Conservation (phyloP, 2,888 invertebrate genomes). For the Hemicrepidius hirtus region DNA sequence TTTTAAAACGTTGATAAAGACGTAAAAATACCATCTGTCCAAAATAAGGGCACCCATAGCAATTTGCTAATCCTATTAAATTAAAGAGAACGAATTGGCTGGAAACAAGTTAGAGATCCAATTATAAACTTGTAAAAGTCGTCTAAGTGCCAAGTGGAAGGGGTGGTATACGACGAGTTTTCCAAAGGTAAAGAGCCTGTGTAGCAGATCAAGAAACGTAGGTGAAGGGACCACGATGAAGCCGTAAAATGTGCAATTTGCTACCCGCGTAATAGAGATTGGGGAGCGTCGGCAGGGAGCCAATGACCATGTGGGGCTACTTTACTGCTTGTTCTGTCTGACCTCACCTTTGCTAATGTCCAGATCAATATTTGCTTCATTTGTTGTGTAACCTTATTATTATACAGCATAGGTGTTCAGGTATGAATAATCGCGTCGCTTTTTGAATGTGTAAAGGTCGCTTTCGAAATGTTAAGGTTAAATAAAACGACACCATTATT, state of each 20-base stretch:
- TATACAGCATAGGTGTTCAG: constrained; percentile 34
- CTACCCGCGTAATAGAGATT: constrained; percentile 65
- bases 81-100: constrained; percentile 26
- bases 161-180: constrained; percentile 33
- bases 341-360: constrained; percentile 48
- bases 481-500: neutral
- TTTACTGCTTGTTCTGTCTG: constrained; percentile 51
- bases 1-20: no score
- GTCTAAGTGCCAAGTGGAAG: constrained; percentile 31
- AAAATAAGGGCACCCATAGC: constrained; percentile 11
- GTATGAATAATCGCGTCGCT: constrained; percentile 1
- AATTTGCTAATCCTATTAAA: constrained; percentile 31
- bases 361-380: constrained; percentile 50
- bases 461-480: constrained; percentile 6
- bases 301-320: constrained; percentile 55
- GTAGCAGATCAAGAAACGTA: constrained; percentile 51
- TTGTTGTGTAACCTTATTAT: constrained; percentile 46
- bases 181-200: constrained; percentile 29
- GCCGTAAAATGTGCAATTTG: constrained; percentile 66
- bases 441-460: neutral
- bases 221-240: constrained; percentile 63
- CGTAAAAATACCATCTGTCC: neutral
- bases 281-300: constrained; percentile 60
- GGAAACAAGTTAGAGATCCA: constrained; percentile 35
- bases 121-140: constrained; percentile 45